Percentiles rank a stretch among this genome's conserved stretches.
phyloP scores from a whole-genome alignment of 2,888 invertebrate genomes.

The Tortricodes alternella region DNA sequence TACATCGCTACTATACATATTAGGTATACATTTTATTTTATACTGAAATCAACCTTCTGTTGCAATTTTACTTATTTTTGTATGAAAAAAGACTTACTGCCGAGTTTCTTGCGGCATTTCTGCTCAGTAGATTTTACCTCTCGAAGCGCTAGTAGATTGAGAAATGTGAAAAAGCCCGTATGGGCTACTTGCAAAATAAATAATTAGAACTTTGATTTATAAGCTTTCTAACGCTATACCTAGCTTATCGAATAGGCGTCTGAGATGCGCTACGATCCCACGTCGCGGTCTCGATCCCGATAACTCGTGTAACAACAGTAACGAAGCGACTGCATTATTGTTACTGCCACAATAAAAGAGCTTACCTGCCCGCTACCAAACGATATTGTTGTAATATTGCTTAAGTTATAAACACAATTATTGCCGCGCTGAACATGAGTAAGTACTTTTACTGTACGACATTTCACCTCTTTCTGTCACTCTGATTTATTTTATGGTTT shows the following conservation, averaged over 20 bases:
- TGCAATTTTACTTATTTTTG: no score
- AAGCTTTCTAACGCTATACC: no score
- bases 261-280: conserved; percentile 27
- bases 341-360: conserved; percentile 31
- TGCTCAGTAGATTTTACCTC: no score
- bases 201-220: no score
- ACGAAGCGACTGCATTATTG: conserved; percentile 47
- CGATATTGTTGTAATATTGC: conserved; percentile 21
- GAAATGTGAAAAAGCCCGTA: no score
- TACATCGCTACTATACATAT: no score
- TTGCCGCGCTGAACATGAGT: background rate
- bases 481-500: background rate
- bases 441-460: conserved; percentile 4
- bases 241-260: conserved; percentile 1
- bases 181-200: no score
- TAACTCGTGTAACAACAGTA: conserved; percentile 39
- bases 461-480: conserved; percentile 6
- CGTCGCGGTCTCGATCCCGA: conserved; percentile 44
- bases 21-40: no score
- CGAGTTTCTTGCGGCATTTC: no score
- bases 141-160: no score
- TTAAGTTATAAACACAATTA: conserved; percentile 25
- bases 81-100: no score
- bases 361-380: conserved; percentile 15
- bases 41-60: no score